Base-by-base conservation (phyloP, 2,888 invertebrate genomes). In the Xylocampa areola region DNA sequence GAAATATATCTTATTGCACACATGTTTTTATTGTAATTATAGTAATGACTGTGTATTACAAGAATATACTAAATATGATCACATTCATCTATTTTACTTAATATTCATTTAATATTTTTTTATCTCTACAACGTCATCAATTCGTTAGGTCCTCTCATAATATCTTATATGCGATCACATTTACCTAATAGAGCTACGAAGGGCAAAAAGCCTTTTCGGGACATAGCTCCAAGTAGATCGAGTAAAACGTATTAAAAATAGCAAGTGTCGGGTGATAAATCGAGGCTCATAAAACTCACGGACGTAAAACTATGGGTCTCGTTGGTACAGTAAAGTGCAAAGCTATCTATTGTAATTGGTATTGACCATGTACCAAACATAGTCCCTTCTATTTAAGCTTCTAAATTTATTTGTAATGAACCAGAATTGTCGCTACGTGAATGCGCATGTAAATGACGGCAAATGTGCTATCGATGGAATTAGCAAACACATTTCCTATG, bases 401-500 rank as follows among this genome's bases (percentile, higher is more conserved):
- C 10, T 6, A 17, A 54, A 69, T 40, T 63, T 45, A 54, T 63
- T 30, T 49, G 45, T 55, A 55, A 37, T 41, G 29, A 33, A 50
- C 45, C 41, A 63, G 49, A 50, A 55, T 44, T 48, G 35, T 32
- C 48, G 32, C 23, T 52, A 35, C 41, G 40, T 63, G 49, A 50
- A 54, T 45, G 32, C 21, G 55, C 49, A 54, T 65, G 16, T n/a
- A n/a, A n/a, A n/a, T n/a, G n/a, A n/a, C n/a, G n/a, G n/a, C 35
- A 21, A 45, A 45, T 45, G 21, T 27, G 16, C 36, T 25, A 30
- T 63, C 49, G 21, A 27, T 40, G 36, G 36, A 21, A 47, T 65
- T 65, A 50, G 36, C 25, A 45, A 54, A 40, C 30, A 48, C 40
- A 37, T 62, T 54, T 14, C 53, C 17, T 47, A 53, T 48, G 69